Base-by-base conservation (phyloP, 2,797 vertebrate genomes). In the Sphenodon punctatus region DNA sequence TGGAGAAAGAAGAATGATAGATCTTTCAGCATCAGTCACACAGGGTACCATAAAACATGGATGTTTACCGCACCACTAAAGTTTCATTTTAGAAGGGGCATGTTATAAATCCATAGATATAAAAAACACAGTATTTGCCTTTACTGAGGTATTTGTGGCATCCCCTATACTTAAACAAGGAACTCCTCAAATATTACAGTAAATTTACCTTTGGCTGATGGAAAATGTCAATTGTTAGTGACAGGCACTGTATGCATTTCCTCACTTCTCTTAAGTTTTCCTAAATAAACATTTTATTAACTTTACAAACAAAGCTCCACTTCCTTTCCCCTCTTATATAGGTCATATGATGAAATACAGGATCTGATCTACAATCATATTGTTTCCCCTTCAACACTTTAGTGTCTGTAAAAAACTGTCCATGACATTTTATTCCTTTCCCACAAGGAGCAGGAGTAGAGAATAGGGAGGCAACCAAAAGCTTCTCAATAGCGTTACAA, bases 391-490 rank as follows among this genome's bases (percentile, higher is more conserved):
- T 86, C 68, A 73, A 55, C 91, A 86, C 58, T 84, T 74, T 45
- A 14, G 34, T 69, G 67, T 45, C 77, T 78, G 10, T 39, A 85
- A 92, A 85, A 77, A 83, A 70, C 72, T 82, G 72, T 59, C 88
- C 85, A 94, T 83, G 60, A 60, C 85, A 84, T 82, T 46, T 83
- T 78, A 69, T 85, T 70, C 42, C 75, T 83, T 80, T 80, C 75
- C 42, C 67, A 59, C 60, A 87, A 90, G 72, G 68, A 87, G 88
- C 80, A 83, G 46, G 36, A 12, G 80, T 39, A 87, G 89, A 93
- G 93, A 89, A 88, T 83, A 82, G 80, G 87, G 80, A 88, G n/a
- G n/a, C n/a, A n/a, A 84, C 75, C 90, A 88, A 27, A 30, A 88
- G 82, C 80, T 92, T 90, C 90, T 87, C 61, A 0, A 66, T 71